phyloP scores from a whole-genome alignment of 2,888 invertebrate genomes.

The Aporophyla nigra region DNA sequence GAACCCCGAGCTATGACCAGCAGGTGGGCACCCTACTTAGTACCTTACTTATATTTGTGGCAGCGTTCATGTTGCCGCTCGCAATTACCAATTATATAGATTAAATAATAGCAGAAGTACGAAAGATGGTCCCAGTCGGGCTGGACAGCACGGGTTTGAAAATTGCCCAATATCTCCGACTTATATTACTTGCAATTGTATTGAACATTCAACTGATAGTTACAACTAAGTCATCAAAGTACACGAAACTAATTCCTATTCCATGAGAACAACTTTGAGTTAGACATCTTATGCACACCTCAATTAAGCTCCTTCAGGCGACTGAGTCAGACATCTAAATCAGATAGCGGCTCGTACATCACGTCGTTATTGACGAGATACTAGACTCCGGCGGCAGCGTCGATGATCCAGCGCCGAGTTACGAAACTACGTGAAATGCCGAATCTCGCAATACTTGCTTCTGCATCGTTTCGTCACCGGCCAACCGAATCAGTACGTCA shows the following conservation, averaged over 20 bases:
- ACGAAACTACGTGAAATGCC: conserved; percentile 6
- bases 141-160: not conserved
- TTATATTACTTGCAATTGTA: not conserved
- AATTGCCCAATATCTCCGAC: not conserved
- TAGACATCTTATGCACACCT: not conserved
- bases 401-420: conserved; percentile 11
- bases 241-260: not conserved
- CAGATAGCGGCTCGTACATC: not conserved
- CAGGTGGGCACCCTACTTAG: conserved; percentile 8
- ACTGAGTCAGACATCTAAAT: conserved; percentile 15
- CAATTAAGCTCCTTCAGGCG: not conserved
- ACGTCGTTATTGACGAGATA: conserved; percentile 11
- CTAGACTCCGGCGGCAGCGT: not conserved
- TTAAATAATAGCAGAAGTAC: not conserved
- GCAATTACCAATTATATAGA: not conserved
- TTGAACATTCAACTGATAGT: not conserved
- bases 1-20: not conserved
- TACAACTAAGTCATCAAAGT: not conserved
- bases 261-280: too few species aligned
- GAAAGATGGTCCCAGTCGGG: not conserved
- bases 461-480: conserved; percentile 19
- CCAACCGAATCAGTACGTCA: not conserved
- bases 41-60: not conserved
- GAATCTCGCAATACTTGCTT: conserved; percentile 17
- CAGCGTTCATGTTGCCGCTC: conserved; percentile 3